Base-by-base conservation (phyloP, 2,113 vertebrate genomes). In the Thomomys bottae region DNA sequence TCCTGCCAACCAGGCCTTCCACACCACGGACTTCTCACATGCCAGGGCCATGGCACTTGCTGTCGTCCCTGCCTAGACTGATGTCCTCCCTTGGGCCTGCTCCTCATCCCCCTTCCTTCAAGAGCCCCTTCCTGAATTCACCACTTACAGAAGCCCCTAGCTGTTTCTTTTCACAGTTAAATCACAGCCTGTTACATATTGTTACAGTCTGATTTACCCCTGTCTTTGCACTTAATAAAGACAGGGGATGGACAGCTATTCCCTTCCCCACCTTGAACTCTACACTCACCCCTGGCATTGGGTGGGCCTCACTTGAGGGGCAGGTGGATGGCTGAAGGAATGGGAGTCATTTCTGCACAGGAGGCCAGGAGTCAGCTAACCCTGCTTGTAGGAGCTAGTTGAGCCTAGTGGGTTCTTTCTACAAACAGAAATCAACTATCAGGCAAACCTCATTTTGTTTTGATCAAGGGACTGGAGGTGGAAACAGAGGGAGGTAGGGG, bases 401-500 rank as follows among this genome's bases (percentile, higher is more conserved):
- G 76, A 42, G 26, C 3, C 61, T 28, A 8, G 2, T 3, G 32
- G 64, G 36, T 57, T 75, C 57, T 64, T 67, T 66, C 76, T 34
- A 67, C 6, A 28, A 54, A 54, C 49, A 14, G 49, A 54, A 36
- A 78, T 36, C 36, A 61, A 2, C 17, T 49, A 11, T 10, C 10
- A 42, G n/a, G 24, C 75, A 45, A 9, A 3, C 23, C 4, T 79
- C 66, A 24, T 72, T 84, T 90, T 5, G 93, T 79, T 54, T 93
- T 64, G 79, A 54, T 79, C 34, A 28, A 80, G 67, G 36, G 24
- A 14, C 34, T 57, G 68, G 54, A 70, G 28, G 59, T 32, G 20
- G 68, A 82, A 70, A 54, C n/a, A 57, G 67, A 84, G 81, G 88
- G 34, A 89, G 91, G 73, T 59, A 64, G 67, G n/a, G 75, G 36